Evolutionary conservation across 1,140 invertebrate species (phyloP).

Genomic region (Bombus turneri): DNA sequence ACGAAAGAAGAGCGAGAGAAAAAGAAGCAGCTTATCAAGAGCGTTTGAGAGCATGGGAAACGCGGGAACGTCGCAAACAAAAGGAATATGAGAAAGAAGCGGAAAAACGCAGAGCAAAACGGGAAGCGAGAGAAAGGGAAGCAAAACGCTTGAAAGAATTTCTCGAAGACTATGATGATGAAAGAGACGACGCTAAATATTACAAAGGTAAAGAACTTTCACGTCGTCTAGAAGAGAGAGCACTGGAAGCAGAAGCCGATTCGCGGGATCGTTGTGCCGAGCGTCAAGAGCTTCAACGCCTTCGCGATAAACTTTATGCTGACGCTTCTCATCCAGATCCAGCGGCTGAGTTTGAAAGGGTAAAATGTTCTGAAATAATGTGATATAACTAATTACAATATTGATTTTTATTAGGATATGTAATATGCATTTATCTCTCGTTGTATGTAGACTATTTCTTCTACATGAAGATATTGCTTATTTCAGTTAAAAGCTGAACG

Average conservation of each 20-base stretch:
- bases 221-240: constrained; percentile 93
- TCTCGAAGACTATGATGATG: constrained; percentile 99
- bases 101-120: constrained; percentile 91
- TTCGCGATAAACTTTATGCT: constrained; percentile 91
- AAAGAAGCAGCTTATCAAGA: constrained; percentile 97
- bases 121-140: constrained; percentile 93
- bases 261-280: constrained; percentile 94
- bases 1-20: constrained; percentile 94
- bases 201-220: constrained; percentile 97
- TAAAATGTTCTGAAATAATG: constrained; percentile 69
- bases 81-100: constrained; percentile 96
- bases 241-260: constrained; percentile 96
- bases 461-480: background rate
- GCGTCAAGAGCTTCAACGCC: constrained; percentile 95
- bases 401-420: background rate
- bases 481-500: constrained; percentile 87
- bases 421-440: no score
- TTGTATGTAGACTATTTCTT: no score
- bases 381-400: background rate
- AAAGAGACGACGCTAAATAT: constrained; percentile 97
- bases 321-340: constrained; percentile 90
- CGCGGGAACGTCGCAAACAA: constrained; percentile 94
- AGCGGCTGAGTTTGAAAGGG: constrained; percentile 91
- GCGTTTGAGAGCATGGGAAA: constrained; percentile 93
- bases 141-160: constrained; percentile 98